Evolutionary conservation across 2,888 invertebrate genomes (phyloP).

Genomic region (Mantis religiosa): DNA sequence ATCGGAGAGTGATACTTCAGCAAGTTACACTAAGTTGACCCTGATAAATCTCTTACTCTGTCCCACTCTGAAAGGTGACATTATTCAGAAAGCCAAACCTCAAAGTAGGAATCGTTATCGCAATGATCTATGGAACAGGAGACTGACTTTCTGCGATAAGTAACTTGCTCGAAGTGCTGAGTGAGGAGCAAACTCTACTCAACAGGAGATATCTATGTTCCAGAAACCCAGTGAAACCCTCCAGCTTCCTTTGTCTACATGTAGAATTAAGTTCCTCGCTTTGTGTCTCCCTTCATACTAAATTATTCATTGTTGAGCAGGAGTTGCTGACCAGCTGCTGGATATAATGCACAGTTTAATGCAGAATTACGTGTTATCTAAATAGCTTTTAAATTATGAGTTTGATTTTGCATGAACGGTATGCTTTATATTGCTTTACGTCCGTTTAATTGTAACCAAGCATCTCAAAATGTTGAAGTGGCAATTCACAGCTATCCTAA

Average conservation of each 20-base stretch:
- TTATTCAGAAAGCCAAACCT: background rate
- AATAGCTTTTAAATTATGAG: too few relatives aligned
- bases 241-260: background rate
- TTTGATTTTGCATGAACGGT: too few relatives aligned
- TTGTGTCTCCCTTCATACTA: background rate
- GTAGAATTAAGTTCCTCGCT: background rate
- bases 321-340: too few relatives aligned
- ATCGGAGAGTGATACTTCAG: too few relatives aligned
- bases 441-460: too few relatives aligned
- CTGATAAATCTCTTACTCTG: background rate
- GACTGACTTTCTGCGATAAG: background rate
- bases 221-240: background rate
- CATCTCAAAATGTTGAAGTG: too few relatives aligned
- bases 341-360: too few relatives aligned
- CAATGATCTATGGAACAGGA: background rate
- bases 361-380: too few relatives aligned
- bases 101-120: background rate
- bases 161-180: background rate
- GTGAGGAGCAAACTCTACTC: background rate
- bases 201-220: background rate
- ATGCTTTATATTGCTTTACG: too few relatives aligned
- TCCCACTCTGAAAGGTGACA: background rate
- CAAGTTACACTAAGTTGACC: background rate
- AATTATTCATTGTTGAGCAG: background rate
- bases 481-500: too few relatives aligned